A percentile compares a stretch with the other conserved stretches of the same genome.
Evolutionary conservation across 2,888 invertebrate species (phyloP).

Genomic region (Listrodromus nycthemerus): DNA sequence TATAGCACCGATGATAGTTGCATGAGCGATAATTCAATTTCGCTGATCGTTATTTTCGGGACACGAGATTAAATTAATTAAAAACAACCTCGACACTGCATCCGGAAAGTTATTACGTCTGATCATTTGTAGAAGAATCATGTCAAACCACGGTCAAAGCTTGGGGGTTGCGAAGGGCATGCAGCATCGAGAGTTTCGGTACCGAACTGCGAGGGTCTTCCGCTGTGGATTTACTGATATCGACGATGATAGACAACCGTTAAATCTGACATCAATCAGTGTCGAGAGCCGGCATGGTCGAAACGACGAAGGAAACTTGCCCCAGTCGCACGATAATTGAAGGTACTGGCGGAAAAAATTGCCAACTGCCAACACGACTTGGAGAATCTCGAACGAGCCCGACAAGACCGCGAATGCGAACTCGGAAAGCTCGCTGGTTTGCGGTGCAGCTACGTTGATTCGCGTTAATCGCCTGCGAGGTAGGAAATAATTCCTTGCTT

Average conservation of each 20-base stretch:
- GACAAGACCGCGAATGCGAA: constrained; percentile 6
- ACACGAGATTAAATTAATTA: background rate
- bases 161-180: constrained; percentile 19
- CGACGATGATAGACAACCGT: constrained; percentile 74
- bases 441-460: constrained; percentile 61
- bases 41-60: background rate
- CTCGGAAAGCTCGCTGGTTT: constrained; percentile 45
- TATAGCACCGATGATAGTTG: constrained; percentile 15
- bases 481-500: constrained; percentile 70
- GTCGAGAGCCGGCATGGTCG: constrained; percentile 69
- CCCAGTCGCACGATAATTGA: constrained; percentile 15
- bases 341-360: background rate
- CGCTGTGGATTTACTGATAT: constrained; percentile 52
- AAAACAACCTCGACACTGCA: background rate
- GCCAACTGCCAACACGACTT: background rate
- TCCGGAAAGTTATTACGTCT: background rate
- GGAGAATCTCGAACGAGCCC: background rate
- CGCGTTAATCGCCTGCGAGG: constrained; percentile 69
- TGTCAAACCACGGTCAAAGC: background rate
- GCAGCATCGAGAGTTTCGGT: constrained; percentile 30
- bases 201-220: constrained; percentile 61
- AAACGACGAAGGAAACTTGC: constrained; percentile 53
- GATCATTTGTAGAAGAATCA: background rate
- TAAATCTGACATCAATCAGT: constrained; percentile 80
- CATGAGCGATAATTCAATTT: constrained; percentile 13